A percentile compares a stretch with the other conserved stretches of the same genome.
These are phyloP conservation scores for Torymus tubicola DNA, from an alignment of 2,888 invertebrate species.

Conservation along the genomic window DNA sequence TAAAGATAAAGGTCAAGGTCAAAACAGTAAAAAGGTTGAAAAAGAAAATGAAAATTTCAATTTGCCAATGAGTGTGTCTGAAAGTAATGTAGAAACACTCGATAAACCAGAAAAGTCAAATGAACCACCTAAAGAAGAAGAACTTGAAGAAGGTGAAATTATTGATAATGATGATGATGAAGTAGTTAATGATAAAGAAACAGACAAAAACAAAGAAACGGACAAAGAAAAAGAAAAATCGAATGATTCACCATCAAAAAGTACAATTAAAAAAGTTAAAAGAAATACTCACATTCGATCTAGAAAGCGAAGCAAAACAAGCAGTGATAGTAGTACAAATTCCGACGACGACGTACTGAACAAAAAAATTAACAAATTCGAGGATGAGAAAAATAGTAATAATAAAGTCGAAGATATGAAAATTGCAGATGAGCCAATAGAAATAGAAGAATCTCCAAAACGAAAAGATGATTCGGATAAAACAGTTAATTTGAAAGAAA, in stretches of 20 bases:
- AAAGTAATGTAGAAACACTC: slow-evolving; percentile 25
- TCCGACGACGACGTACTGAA: not conserved
- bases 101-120: slow-evolving; percentile 22
- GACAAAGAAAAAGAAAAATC: slow-evolving; percentile 26
- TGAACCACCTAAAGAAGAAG: slow-evolving; percentile 39
- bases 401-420: slow-evolving; percentile 17
- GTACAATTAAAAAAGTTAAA: slow-evolving; percentile 53
- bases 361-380: slow-evolving; percentile 10
- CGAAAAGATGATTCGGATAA: slow-evolving; percentile 20
- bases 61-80: slow-evolving; percentile 49
- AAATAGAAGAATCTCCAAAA: slow-evolving; percentile 49
- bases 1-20: slow-evolving; percentile 1
- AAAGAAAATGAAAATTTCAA: slow-evolving; percentile 23
- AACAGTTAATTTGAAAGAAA: slow-evolving; percentile 26
- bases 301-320: slow-evolving; percentile 41
- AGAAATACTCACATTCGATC: slow-evolving; percentile 50
- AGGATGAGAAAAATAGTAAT: slow-evolving; percentile 41
- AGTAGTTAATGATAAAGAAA: slow-evolving; percentile 11
- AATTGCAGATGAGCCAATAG: slow-evolving; percentile 33
- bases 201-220: not conserved
- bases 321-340: not conserved
- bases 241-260: not conserved
- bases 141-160: slow-evolving; percentile 58
- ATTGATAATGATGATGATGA: slow-evolving; percentile 51
- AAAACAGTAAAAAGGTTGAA: slow-evolving; percentile 35